These are phyloP conservation scores for Schlechtendalia chinensis DNA, from an alignment of 1,140 invertebrate genomes.

Conservation along the genomic window DNA sequence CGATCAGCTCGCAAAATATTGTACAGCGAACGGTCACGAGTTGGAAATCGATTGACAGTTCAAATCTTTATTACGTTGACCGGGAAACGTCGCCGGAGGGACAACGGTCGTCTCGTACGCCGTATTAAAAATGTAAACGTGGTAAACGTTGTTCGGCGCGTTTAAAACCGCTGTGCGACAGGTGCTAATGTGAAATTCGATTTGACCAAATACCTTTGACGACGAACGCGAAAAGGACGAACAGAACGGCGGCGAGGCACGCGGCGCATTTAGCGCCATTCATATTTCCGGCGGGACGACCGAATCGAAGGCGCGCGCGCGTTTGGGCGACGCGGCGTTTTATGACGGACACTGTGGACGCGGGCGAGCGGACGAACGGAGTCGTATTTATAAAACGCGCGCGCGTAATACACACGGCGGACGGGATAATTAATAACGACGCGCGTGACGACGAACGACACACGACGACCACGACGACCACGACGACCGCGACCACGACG, in stretches of 20 bases:
- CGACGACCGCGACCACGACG: background rate
- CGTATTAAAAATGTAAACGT: too few species aligned
- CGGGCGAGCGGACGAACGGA: background rate
- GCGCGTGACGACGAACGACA: background rate
- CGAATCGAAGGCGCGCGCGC: background rate
- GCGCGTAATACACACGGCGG: background rate
- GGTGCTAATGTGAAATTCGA: too few species aligned
- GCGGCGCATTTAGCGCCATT: slow-evolving; percentile 49
- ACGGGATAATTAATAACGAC: background rate
- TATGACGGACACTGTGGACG: background rate
- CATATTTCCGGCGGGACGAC: slow-evolving; percentile 34
- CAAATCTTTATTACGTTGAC: too few species aligned
- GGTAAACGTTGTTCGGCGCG: too few species aligned
- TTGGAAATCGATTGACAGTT: too few species aligned
- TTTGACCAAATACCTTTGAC: slow-evolving; percentile 39
- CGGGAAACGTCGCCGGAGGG: too few species aligned
- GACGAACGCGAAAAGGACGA: slow-evolving; percentile 41
- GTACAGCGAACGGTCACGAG: too few species aligned
- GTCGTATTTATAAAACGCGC: background rate
- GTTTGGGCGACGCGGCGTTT: background rate
- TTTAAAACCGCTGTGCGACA: too few species aligned
- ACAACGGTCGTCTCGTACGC: too few species aligned
- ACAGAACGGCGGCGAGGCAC: slow-evolving; percentile 42
- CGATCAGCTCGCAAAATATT: too few species aligned
- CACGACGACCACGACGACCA: background rate